phyloP scores from a whole-genome alignment of 2,113 vertebrate species.

The Forbesichthys papilliferus region DNA sequence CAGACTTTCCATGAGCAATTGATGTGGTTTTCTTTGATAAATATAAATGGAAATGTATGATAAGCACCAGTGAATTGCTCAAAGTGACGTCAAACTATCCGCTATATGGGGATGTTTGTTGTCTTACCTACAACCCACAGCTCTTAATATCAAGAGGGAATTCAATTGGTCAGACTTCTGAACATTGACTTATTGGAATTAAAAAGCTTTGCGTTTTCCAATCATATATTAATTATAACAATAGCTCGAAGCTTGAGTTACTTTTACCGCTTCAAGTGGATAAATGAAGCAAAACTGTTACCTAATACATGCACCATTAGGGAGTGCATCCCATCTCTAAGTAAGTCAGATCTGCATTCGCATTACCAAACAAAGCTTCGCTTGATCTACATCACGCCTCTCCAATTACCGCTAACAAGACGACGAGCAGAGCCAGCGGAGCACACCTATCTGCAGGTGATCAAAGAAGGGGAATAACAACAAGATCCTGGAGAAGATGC shows the following conservation, averaged over 20 bases:
- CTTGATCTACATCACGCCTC: slow-evolving; percentile 41
- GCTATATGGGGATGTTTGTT: too few relatives aligned
- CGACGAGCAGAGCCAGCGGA: slow-evolving; percentile 13
- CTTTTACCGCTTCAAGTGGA: not conserved
- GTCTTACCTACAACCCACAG: too few relatives aligned
- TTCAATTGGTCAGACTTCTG: not conserved
- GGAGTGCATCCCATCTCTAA: slow-evolving; percentile 19
- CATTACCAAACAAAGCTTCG: slow-evolving; percentile 42
- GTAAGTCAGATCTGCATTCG: slow-evolving; percentile 46
- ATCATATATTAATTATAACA: not conserved
- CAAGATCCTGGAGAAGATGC: not conserved
- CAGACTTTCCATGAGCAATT: too few relatives aligned
- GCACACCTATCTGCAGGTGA: slow-evolving; percentile 29
- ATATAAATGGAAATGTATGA: too few relatives aligned
- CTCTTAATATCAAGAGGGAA: not conserved
- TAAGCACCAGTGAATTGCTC: too few relatives aligned
- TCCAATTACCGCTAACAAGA: slow-evolving; percentile 52
- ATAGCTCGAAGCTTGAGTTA: not conserved
- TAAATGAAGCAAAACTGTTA: slow-evolving; percentile 20
- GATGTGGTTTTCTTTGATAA: too few relatives aligned
- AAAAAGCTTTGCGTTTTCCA: slow-evolving; percentile 2
- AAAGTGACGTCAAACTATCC: too few relatives aligned
- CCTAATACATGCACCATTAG: slow-evolving; percentile 8
- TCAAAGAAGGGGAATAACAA: slow-evolving; percentile 41
- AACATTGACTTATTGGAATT: slow-evolving; percentile 12